Conservation (phyloP, 2,888 invertebrate species). For the Exocentrus adspersus region DNA sequence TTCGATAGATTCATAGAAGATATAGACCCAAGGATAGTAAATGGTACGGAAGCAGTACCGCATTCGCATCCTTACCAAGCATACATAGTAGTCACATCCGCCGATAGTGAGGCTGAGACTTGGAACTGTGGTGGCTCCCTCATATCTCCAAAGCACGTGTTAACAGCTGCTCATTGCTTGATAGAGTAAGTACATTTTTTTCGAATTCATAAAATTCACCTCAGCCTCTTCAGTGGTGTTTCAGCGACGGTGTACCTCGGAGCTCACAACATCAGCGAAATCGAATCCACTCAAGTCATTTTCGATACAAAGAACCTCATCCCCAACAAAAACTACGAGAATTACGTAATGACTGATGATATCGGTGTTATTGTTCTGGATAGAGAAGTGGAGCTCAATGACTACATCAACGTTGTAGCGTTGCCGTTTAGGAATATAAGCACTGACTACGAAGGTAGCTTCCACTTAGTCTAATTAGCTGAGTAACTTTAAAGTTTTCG, state of each 20-base stretch:
- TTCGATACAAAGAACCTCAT: neutral
- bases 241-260: neutral
- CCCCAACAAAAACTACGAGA: neutral
- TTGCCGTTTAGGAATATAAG: neutral
- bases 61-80: slow-evolving; percentile 42
- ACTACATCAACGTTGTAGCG: neutral
- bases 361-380: neutral
- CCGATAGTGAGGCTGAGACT: too few relatives aligned
- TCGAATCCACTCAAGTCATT: neutral
- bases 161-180: too few relatives aligned
- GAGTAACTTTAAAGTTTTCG: neutral
- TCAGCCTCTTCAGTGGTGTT: too few relatives aligned
- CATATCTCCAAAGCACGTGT: too few relatives aligned
- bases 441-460: neutral
- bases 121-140: too few relatives aligned
- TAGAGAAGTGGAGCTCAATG: neutral
- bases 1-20: neutral
- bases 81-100: slow-evolving; percentile 19
- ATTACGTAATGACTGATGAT: neutral
- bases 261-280: neutral
- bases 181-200: too few relatives aligned
- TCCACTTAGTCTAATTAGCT: neutral
- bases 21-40: slow-evolving; percentile 29
- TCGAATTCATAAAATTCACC: too few relatives aligned
- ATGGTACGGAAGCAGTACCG: slow-evolving; percentile 39